Base-by-base conservation (phyloP, 1,140 invertebrate genomes). In the Formica exsecta region DNA sequence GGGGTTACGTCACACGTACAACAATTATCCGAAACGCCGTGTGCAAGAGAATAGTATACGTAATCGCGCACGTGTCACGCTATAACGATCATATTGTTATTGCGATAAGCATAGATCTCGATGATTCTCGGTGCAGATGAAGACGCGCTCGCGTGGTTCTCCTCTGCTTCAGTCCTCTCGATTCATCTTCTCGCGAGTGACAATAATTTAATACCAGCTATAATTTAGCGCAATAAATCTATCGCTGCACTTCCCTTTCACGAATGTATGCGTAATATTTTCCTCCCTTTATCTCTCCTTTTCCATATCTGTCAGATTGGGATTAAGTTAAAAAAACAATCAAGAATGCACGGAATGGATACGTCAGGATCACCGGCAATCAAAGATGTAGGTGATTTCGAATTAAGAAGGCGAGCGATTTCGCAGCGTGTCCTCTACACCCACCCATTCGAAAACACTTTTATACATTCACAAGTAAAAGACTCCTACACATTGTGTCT, bases 21-120 rank as follows among this genome's bases (percentile, higher is more conserved):
- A 19, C 19, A 29, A 70, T 80, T 41, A 54, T 68, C 48, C 9
- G 51, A 61, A 59, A 61, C 73, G 73, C 73, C 73, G 38, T 36
- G 61, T 11, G 75, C 38, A 38, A n/a, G 19, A 29, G 76, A 57
- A 57, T 38, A 68, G 62, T 13, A 41, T 32, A 65, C n/a, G 76
- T 65, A 25, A 68, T 80, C 48, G 76, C 38, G 36, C 25, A 64
- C 32, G 48, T 66, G 32, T 68, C 41, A 68, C 65, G 65, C 8
- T 32, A 38, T 38, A n/a, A 68, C 68, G 38, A 80, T 80, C 68
- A 54, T 25, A 68, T 70, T 65, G 44, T 80, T 77, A 77, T 75
- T 13, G 32, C 36, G 75, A 77, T 65, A 65, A 36, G 41, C 41
- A 9, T 1, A 44, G 61, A 62, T 76, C 57, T 57, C 74, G 8